phyloP scores from a whole-genome alignment of 2,888 invertebrate species.

The Chironomus riparius region DNA sequence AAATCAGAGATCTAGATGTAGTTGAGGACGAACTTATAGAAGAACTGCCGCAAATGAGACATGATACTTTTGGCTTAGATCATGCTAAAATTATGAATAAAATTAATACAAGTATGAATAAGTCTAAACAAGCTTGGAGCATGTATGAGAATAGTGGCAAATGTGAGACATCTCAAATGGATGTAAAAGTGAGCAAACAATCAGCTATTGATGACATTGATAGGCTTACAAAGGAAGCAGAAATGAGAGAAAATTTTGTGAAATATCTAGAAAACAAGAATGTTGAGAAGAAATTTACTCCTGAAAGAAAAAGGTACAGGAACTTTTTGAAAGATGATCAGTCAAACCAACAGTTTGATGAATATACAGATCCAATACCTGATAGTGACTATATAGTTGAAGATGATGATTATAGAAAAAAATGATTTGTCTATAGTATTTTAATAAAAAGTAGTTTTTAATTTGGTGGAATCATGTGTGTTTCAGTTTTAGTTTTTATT shows the following conservation, averaged over 20 bases:
- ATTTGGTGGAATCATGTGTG: not conserved
- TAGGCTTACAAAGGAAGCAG: slow-evolving; percentile 1
- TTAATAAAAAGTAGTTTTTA: not conserved
- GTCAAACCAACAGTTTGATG: slow-evolving; percentile 29
- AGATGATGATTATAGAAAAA: slow-evolving; percentile 28
- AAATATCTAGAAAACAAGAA: slow-evolving; percentile 23
- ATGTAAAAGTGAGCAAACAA: not conserved
- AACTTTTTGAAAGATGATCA: slow-evolving; percentile 30
- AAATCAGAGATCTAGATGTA: slow-evolving; percentile 29
- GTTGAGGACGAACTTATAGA: slow-evolving; percentile 37
- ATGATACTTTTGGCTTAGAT: slow-evolving; percentile 61
- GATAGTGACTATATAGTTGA: slow-evolving; percentile 35
- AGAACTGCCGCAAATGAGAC: slow-evolving; percentile 58
- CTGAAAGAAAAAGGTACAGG: not conserved
- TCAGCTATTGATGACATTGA: not conserved
- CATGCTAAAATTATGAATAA: slow-evolving; percentile 54
- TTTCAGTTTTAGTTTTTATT: not conserved
- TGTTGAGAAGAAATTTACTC: not conserved
- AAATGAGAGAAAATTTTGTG: not conserved
- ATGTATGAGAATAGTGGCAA: slow-evolving; percentile 1
- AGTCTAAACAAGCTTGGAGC: slow-evolving; percentile 48
- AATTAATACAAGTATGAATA: slow-evolving; percentile 46
- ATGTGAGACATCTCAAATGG: not conserved
- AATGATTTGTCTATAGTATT: not conserved
- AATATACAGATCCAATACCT: not conserved